phyloP scores from a whole-genome alignment of 1,140 invertebrate genomes.

The Argopecten irradians region DNA sequence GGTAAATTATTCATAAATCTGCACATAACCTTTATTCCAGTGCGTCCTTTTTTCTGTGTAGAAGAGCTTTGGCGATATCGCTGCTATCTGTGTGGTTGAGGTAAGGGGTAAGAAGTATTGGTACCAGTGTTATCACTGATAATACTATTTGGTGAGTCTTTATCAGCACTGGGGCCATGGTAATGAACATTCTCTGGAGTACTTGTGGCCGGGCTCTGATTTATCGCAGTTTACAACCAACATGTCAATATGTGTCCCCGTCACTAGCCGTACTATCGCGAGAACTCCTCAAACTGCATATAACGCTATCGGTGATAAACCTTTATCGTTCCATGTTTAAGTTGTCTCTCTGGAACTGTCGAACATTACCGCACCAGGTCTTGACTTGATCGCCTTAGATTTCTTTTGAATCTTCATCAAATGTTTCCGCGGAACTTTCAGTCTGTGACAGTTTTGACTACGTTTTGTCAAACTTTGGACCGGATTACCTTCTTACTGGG shows the following conservation, averaged over 20 bases:
- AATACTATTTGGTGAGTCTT: constrained; percentile 22
- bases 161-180: neutral
- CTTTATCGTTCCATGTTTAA: neutral
- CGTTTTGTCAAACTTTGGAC: neutral
- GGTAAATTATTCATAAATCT: constrained; percentile 23
- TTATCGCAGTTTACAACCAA: constrained; percentile 21
- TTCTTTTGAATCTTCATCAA: neutral
- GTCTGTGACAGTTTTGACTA: neutral
- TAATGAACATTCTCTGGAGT: constrained; percentile 10
- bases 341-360: neutral
- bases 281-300: neutral
- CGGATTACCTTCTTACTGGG: neutral
- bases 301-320: constrained; percentile 7
- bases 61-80: neutral
- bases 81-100: neutral
- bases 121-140: constrained; percentile 1
- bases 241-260: neutral
- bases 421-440: neutral
- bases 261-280: neutral
- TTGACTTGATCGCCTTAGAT: neutral
- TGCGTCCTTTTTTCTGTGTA: neutral
- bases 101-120: neutral
- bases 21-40: constrained; percentile 1
- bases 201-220: neutral
- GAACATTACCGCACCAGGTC: neutral